These are phyloP conservation scores for Xenopus borealis DNA, from an alignment of 2,113 vertebrate species.

Conservation along the genomic window DNA sequence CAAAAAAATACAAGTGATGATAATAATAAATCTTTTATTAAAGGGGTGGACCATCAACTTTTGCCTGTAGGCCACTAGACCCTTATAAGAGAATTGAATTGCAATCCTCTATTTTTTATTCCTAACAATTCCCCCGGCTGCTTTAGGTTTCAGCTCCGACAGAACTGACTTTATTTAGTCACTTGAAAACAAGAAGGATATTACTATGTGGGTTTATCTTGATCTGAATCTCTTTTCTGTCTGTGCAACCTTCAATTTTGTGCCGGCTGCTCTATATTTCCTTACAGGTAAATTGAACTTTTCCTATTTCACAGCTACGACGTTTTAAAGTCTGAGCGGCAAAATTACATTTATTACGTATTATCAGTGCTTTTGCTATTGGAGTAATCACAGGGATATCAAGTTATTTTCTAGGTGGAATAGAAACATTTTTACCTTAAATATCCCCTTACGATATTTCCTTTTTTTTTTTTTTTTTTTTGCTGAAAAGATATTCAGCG, in stretches of 20 bases:
- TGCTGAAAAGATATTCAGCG: no score
- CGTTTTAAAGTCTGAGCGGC: background rate
- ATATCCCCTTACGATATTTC: background rate
- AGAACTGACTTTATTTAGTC: background rate
- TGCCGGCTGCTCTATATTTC: background rate
- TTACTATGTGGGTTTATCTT: background rate
- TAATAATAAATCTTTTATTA: no score
- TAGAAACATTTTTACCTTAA: background rate
- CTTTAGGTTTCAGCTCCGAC: background rate
- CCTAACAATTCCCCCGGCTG: background rate
- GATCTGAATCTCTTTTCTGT: background rate
- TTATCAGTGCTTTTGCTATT: background rate
- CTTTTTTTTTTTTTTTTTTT: background rate
- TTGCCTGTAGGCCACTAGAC: no score
- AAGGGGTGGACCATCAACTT: no score
- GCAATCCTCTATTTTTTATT: no score
- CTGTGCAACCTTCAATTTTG: background rate
- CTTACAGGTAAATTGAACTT: constrained; percentile 4
- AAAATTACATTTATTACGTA: constrained; percentile 2
- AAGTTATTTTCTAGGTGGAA: background rate
- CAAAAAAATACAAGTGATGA: no score
- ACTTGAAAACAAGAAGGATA: background rate
- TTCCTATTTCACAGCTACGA: background rate
- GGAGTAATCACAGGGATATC: background rate
- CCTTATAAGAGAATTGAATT: no score